Base-by-base conservation (phyloP, 2,888 invertebrate species). In the Sphaerophoria rueppellii region DNA sequence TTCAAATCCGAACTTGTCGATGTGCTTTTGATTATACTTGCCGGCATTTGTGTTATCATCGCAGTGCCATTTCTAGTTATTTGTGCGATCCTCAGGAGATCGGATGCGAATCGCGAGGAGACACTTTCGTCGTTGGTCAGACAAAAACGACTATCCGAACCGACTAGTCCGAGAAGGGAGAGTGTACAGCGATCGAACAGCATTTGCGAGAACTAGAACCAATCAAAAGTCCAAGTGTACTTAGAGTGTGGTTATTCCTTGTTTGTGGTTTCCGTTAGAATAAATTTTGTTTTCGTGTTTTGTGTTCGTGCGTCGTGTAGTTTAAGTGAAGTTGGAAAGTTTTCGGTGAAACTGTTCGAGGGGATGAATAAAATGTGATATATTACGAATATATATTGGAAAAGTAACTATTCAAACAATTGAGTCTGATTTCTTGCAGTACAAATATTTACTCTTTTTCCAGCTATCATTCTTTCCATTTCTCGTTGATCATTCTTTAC, bases 31-130 rank as follows among this genome's bases (percentile, higher is more conserved):
- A 90, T 90, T 24, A 89, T 92, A 77, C 74, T 89, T 24, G 60
- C 90, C 46, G 91, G 91, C 32, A 86, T 90, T 60, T 86, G 88
- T 77, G 87, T 89, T 12, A 91, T 92, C 61, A 82, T 92, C 52
- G 91, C 89, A 3, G 89, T 92, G 86, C 91, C 91, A 75, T 91
- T 91, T 79, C 75, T 91, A 46, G 88, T 88, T 60, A 92, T 90
- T 32, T 90, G 91, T 80, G 89, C 89, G 16, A 90, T 91, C 54
- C 86, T 92, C 14, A 89, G 90, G 14, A 88, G 89, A 54, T 91
- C 91, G 2, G 90, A 91, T 75, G 86, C 90, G 76, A 89, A 78
- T 14, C 32, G 16, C 52, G 34, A n/a, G 58, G 63, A 12, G 57
- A 55, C n/a, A 43, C 48, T 67, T n/a, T 67, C 54, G 54, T 40